Base-by-base conservation (phyloP, 2,888 invertebrate species). In the Onchidella celtica region DNA sequence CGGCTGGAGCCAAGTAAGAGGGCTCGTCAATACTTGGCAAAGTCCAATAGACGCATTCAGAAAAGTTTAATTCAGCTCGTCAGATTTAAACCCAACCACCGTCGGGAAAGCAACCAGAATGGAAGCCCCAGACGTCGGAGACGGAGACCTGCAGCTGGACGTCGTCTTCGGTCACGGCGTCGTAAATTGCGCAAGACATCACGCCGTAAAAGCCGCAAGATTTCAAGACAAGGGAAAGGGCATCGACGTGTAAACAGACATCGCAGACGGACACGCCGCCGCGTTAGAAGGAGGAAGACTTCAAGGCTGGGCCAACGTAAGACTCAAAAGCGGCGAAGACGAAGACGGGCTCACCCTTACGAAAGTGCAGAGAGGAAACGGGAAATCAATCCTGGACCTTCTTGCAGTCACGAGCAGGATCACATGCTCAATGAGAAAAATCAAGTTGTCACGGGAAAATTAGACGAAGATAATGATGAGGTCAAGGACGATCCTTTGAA, bases 401-500 rank as follows among this genome's bases (percentile, higher is more conserved):
- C 6, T 17, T 17, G 9, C 47, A 17, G 47, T 17, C 47, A 59
- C 14, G 77, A 66, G 2, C 21, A 72, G 9, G 63, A 79, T 34
- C 9, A 61, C 9, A 59, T 29, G 32, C 72, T 79, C 32, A 38
- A 38, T n/a, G 36, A 61, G 27, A 59, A 70, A n/a, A 24, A 14
- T 6, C 29, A 38, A 59, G 21, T 72, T 0, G 47, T 32, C 24
- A 24, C 63, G 3, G 72, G 59, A 2, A 63, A 61, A 21, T 40
- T 70, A 1, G 79, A 79, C 4, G 9, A 21, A 6, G 70, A 72
- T 32, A 6, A 72, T n/a, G 72, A 79, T 32, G 79, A 63, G 47
- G 24, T 79, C 38, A 70, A 32, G 32, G 72, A 79, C 2, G 72
- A 79, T 24, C 79, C 79, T 21, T 47, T 79, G 40, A 79, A 72